phyloP scores from a whole-genome alignment of 2,797 vertebrate genomes.

The Sebastes diaconus region DNA sequence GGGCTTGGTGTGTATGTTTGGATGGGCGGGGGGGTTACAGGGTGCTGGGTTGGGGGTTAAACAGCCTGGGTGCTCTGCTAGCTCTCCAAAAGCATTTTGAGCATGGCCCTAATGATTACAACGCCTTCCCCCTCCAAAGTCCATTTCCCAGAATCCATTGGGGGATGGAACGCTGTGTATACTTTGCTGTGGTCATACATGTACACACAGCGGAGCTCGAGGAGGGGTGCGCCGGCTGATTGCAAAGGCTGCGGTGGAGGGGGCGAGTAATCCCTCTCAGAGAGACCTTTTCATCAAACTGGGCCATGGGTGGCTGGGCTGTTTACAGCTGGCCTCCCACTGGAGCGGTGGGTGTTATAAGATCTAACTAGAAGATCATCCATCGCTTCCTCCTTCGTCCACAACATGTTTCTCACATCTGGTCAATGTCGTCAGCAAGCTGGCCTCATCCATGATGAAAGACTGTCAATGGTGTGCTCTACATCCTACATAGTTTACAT shows the following conservation, averaged over 20 bases:
- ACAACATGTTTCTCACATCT: constrained; percentile 47
- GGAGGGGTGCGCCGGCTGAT: constrained; percentile 53
- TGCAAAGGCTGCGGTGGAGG: constrained; percentile 53
- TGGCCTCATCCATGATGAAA: constrained; percentile 33
- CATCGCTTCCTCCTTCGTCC: constrained; percentile 16
- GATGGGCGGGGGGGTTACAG: constrained; percentile 4
- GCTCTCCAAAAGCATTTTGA: constrained; percentile 66
- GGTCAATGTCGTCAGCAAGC: constrained; percentile 27
- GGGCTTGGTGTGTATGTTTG: constrained; percentile 46
- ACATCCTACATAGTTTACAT: constrained; percentile 22
- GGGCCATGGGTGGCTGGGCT: constrained; percentile 59
- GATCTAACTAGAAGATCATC: constrained; percentile 54
- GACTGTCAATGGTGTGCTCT: not conserved
- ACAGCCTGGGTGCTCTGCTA: constrained; percentile 61
- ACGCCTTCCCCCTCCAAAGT: constrained; percentile 38
- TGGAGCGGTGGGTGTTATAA: constrained; percentile 46
- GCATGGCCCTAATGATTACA: constrained; percentile 74
- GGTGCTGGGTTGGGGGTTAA: constrained; percentile 62
- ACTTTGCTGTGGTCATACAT: constrained; percentile 61
- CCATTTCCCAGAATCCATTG: constrained; percentile 54
- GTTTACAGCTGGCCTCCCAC: constrained; percentile 63
- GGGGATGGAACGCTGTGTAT: constrained; percentile 49
- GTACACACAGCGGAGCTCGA: constrained; percentile 58
- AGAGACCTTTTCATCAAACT: constrained; percentile 73
- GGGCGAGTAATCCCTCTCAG: constrained; percentile 60